These are phyloP conservation scores for Betta splendens DNA, from an alignment of 2,797 vertebrate species.

Conservation along the genomic window DNA sequence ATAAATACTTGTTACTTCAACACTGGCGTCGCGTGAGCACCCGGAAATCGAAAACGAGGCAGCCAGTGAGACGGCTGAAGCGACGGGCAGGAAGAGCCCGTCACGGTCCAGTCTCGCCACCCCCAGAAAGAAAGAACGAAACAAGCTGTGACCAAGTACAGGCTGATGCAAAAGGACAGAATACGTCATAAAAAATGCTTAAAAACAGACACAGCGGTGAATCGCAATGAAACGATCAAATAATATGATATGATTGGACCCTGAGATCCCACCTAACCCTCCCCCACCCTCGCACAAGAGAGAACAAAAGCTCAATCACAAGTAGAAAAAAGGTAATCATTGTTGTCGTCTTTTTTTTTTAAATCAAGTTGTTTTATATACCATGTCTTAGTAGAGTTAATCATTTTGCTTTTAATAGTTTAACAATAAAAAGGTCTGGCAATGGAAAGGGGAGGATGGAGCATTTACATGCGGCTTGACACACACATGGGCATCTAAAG, in stretches of 20 bases:
- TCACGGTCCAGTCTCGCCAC: conserved; percentile 60
- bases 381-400: conserved; percentile 58
- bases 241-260: conserved; percentile 75
- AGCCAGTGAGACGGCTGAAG: conserved; percentile 68
- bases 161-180: conserved; percentile 38
- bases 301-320: conserved; percentile 50
- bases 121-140: background rate
- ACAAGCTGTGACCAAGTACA: conserved; percentile 40
- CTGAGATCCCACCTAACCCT: conserved; percentile 58
- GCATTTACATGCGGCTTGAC: conserved; percentile 56
- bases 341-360: conserved; percentile 54
- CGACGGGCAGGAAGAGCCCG: conserved; percentile 34
- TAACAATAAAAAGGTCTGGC: conserved; percentile 71
- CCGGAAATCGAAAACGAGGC: conserved; percentile 44
- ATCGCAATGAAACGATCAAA: conserved; percentile 63
- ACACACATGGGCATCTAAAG: conserved; percentile 61
- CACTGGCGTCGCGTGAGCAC: conserved; percentile 61
- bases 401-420: conserved; percentile 62
- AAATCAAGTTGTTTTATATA: no score
- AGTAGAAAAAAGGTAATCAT: conserved; percentile 62
- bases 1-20: conserved; percentile 70
- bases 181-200: conserved; percentile 51
- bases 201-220: conserved; percentile 57
- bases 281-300: conserved; percentile 47
- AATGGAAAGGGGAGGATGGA: conserved; percentile 41